Evolutionary conservation across 2,113 vertebrate species (phyloP), one percentile per base, ranked within the genome.

Genomic region (Paramormyrops kingsleyae): DNA sequence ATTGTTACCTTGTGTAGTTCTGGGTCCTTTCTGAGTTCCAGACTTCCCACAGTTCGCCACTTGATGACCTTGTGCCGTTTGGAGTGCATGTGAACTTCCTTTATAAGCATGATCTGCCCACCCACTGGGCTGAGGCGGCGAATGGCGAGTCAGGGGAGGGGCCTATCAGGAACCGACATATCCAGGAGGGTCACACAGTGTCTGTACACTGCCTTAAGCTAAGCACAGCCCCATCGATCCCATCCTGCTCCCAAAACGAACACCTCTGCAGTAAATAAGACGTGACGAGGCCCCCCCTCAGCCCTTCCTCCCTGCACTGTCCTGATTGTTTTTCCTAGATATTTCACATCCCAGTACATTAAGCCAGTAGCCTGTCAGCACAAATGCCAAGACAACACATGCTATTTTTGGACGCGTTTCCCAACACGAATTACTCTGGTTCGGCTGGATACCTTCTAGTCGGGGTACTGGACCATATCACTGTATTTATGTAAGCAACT

Each of bases 191-290:
- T 89, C 44, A 86, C 53, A 21, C 84, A 52, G 83, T 12, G 10
- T 70, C 4, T 31, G 17, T 42, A 53, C n/a, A 44, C 52, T 27
- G 59, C 89, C 84, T 66, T 19, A n/a, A 47, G 59, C 83, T 46
- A 50, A 89, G 52, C 83, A 85, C 35, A 70, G 62, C 44, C 66
- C 13, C 53, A 46, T 87, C 47, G 42, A 56, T 85, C 89, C 44
- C 24, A 17, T 44, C 42, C n/a, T 87, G 19, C 56, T 70, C 56
- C n/a, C 83, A 66, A 9, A 66, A 47, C 12, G 44, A 88, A 70
- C n/a, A 66, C 21, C 52, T 44, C 50, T 12, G 56, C 24, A 62
- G 62, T 85, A 86, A 87, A 90, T 85, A 86, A 90, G 83, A 85
- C 1, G n/a, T 89, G 89, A 89, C 83, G 56, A 59, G 59, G 17